Evolutionary conservation across 2,797 vertebrate genomes (phyloP), one percentile per base, ranked within the genome.

Genomic region (Spizella passerina): DNA sequence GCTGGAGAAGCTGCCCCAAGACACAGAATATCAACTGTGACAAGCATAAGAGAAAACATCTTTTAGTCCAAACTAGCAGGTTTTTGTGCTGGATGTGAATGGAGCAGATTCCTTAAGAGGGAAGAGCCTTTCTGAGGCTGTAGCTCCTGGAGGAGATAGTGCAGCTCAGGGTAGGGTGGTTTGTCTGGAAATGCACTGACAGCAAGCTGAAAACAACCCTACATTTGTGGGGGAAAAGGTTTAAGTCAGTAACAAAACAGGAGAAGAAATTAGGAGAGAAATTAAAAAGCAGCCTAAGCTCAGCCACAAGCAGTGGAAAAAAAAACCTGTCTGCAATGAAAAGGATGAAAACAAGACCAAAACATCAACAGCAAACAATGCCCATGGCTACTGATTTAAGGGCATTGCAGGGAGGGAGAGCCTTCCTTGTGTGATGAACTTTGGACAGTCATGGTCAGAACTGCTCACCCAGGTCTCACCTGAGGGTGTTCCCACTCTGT

Each of bases 71-170:
- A 82, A 44, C 16, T 5, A 46, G 21, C 9, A 14, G 27, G 1
- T 79, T 46, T 29, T 16, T 47, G 27, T 32, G 32, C 22, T 52
- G 46, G 38, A 50, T 2, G 7, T 3, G 17, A 38, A 30, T 6
- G 53, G 38, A 75, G 43, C 4, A 1, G 47, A 8, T 36, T 36
- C 8, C 60, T 50, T 13, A 2, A 0, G 0, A 53, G 34, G 5
- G 22, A 50, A 59, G 47, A 43, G 15, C 30, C 69, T 66, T 36
- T 47, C 43, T 34, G 11, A 41, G 72, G 49, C 61, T 79, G 49
- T 10, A 55, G 24, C 22, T 81, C 69, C 76, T 39, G 30, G 10
- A 79, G 18, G 21, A 76, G 52, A 14, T 46, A 1, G 9, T 9
- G 9, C n/a, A 84, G 85, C 70, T 46, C 75, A 39, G 39, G 43